A percentile compares a stretch with the other conserved stretches of the same genome.
Conservation (phyloP, 30 jellyfish, hydroid and myxozoan species). For the Catostylus mosaicus region DNA sequence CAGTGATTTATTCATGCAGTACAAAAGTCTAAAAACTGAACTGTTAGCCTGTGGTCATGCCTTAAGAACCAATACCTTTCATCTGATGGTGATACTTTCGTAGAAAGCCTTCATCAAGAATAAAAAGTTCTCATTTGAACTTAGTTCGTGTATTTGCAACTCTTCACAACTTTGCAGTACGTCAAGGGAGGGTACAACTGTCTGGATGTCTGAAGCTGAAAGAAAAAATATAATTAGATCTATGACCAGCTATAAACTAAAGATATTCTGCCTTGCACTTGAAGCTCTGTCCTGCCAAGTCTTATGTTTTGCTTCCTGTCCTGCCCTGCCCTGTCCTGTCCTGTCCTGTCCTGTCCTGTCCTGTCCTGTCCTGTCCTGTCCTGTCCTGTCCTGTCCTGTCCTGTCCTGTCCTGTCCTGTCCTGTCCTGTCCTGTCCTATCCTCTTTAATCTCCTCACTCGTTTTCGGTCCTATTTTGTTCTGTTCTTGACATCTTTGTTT, state of each 20-base stretch:
- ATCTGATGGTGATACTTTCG: conserved; percentile 45
- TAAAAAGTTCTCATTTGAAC: conserved; percentile 47
- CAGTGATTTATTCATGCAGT: too few relatives aligned
- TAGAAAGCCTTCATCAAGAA: conserved; percentile 61
- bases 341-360: not conserved
- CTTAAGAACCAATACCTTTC: too few relatives aligned
- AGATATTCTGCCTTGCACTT: not conserved
- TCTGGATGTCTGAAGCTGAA: conserved; percentile 25
- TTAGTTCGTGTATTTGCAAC: conserved; percentile 34
- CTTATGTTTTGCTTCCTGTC: not conserved
- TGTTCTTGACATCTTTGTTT: too few relatives aligned
- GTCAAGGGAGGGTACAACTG: conserved; percentile 50
- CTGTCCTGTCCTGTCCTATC: not conserved
- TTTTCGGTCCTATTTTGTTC: too few relatives aligned
- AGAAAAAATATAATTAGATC: not conserved
- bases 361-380: not conserved
- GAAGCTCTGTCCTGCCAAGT: not conserved
- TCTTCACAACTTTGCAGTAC: conserved; percentile 41
- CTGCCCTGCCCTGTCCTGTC: not conserved
- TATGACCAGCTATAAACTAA: too few relatives aligned
- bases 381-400: not conserved
- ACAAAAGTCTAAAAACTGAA: too few relatives aligned
- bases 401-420: not conserved
- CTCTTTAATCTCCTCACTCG: not conserved
- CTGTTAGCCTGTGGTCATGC: too few relatives aligned